These are phyloP conservation scores for Festucalex cinctus DNA, from an alignment of 2,113 vertebrate genomes.

Conservation along the genomic window DNA sequence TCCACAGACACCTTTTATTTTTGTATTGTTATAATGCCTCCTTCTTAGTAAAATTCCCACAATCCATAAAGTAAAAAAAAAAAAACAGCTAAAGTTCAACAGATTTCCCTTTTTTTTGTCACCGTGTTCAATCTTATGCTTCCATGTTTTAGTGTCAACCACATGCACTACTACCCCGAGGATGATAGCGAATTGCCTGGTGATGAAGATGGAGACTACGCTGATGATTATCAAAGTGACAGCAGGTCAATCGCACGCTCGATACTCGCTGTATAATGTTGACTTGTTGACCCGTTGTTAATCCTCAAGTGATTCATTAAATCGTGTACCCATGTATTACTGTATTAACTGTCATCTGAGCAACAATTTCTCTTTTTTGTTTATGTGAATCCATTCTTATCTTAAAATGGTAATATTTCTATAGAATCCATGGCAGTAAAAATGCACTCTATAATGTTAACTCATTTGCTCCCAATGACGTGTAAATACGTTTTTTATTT, in stretches of 20 bases:
- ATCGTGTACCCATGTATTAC: constrained; percentile 5
- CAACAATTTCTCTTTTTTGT: no score
- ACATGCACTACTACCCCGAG: constrained; percentile 54
- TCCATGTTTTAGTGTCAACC: constrained; percentile 51
- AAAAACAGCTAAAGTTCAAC: not conserved
- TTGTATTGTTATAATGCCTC: not conserved
- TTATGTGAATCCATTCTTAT: no score
- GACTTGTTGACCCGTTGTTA: not conserved
- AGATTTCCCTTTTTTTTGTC: not conserved
- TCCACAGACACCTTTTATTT: not conserved
- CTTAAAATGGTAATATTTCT: no score
- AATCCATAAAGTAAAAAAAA: not conserved
- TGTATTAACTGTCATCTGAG: no score
- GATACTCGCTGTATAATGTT: not conserved
- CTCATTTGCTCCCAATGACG: no score
- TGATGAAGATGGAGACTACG: constrained; percentile 58
- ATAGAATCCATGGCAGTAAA: no score
- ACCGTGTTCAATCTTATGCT: not conserved
- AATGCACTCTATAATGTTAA: no score
- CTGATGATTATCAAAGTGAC: constrained; percentile 51
- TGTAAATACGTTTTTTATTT: no score
- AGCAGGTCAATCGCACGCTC: constrained; percentile 42
- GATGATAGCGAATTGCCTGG: constrained; percentile 34
- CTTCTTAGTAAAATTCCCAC: not conserved
- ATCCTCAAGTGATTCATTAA: constrained; percentile 12